phyloP scores from a whole-genome alignment of 1,140 invertebrate genomes.

The Heliconius nattereri region DNA sequence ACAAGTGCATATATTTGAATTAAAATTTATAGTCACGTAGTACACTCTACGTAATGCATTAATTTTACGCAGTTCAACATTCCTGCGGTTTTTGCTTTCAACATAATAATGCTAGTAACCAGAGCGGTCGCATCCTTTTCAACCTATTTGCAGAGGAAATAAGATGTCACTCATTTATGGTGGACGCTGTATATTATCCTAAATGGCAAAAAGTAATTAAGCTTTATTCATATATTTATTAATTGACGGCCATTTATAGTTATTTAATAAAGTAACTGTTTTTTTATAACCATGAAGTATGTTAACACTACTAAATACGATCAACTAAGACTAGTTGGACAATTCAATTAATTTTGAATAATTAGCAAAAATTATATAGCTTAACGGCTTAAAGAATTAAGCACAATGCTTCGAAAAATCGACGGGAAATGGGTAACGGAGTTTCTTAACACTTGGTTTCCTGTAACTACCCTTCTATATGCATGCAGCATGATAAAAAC shows the following conservation, averaged over 20 bases:
- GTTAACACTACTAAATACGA: too few species aligned
- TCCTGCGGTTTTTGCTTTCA: constrained; percentile 30
- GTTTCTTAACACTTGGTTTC: too few species aligned
- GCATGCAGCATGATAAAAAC: too few species aligned
- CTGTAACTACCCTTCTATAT: too few species aligned
- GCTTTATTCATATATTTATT: neutral
- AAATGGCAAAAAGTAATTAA: constrained; percentile 1
- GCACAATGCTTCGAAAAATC: too few species aligned
- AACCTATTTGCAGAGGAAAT: constrained; percentile 22
- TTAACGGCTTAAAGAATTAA: too few species aligned
- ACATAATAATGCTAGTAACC: constrained; percentile 17
- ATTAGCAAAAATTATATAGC: too few species aligned
- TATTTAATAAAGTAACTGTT: too few species aligned
- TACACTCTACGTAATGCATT: constrained; percentile 5
- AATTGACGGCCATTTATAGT: neutral
- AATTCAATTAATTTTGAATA: too few species aligned
- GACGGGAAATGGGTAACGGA: too few species aligned
- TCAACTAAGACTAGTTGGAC: too few species aligned
- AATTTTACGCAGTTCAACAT: neutral
- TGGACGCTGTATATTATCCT: neutral
- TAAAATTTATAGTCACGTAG: neutral
- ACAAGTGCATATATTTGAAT: neutral
- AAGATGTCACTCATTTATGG: constrained; percentile 23
- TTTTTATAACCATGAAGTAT: too few species aligned
- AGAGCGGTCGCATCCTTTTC: constrained; percentile 12